A percentile compares a stretch with the other conserved stretches of the same genome.
Evolutionary conservation across 2,888 invertebrate genomes (phyloP).

Genomic region (Pseudeuparius sepicola): DNA sequence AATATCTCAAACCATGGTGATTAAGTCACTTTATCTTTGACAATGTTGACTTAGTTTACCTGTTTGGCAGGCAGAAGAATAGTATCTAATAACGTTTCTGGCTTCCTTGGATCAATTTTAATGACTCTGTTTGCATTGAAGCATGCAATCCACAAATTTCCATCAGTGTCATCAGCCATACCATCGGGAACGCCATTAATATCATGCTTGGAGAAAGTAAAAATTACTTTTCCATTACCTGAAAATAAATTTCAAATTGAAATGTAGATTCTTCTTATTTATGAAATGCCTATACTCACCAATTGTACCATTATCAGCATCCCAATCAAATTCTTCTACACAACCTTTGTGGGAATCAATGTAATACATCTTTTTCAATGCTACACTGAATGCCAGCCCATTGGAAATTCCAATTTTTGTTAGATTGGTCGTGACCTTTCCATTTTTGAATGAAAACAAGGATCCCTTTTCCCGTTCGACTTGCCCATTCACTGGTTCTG

Average conservation of each 20-base stretch:
- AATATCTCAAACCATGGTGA: no score
- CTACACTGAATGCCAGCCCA: constrained; percentile 62
- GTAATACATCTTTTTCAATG: constrained; percentile 61
- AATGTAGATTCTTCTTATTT: constrained; percentile 1
- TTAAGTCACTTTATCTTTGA: no score
- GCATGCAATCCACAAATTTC: constrained; percentile 68
- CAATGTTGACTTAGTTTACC: no score
- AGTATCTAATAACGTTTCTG: constrained; percentile 46
- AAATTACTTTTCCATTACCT: constrained; percentile 52
- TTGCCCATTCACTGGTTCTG: constrained; percentile 21
- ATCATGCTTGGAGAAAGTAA: constrained; percentile 41
- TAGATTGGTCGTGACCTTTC: constrained; percentile 23
- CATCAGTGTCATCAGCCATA: constrained; percentile 71
- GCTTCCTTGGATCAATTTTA: constrained; percentile 45
- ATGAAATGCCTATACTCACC: constrained; percentile 33
- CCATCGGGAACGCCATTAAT: constrained; percentile 53
- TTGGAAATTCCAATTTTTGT: constrained; percentile 40
- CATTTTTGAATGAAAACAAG: constrained; percentile 24
- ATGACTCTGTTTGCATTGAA: constrained; percentile 55
- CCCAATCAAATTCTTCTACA: constrained; percentile 56
- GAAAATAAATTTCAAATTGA: constrained; percentile 25
- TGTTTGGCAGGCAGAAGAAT: constrained; percentile 56
- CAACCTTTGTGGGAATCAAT: constrained; percentile 58
- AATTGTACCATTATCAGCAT: constrained; percentile 44
- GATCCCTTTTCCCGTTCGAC: constrained; percentile 23